Evolutionary conservation across 2,113 vertebrate genomes (phyloP), one percentile per base, ranked within the genome.

Genomic region (Orycteropus afer): DNA sequence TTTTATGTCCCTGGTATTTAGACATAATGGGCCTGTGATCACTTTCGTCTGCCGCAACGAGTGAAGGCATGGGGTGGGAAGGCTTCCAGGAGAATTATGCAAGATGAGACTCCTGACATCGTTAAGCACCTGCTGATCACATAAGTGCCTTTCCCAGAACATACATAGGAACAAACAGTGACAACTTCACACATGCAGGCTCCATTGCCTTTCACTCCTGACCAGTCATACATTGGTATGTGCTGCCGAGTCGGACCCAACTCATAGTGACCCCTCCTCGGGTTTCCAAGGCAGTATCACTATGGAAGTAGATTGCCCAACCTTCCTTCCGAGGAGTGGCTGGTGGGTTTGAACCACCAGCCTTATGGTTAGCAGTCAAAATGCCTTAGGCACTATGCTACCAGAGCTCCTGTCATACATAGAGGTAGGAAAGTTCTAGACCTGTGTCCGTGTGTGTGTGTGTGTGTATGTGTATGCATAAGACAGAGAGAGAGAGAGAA

Each of bases 1-100:
- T 47, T 91, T 79, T 90, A 32, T 15, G 17, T 86, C 55, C 95
- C 78, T 49, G 61, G 83, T 82, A 32, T 81, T 65, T 76, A 93
- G 87, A 74, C 40, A 34, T 77, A 77, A 82, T 42, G 87, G 76
- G 59, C 84, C 91, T 59, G 76, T 13, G 89, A 91, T 86, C 25
- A 51, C 73, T 80, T 69, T 81, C 34, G 27, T 25, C 59, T 78
- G 81, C 55, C 0, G 4, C 85, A 91, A 49, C 55, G 34, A 32
- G 5, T 69, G 37, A 74, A 71, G 71, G 80, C 17, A 18, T 15
- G 53, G 37, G n/a, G 4, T 2, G 1, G 29, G 76, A 42, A 10
- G 93, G 73, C 45, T 53, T 47, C 91, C 51, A 20, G 89, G 86
- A 59, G 49, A 53, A n/a, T 49, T 51, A 14, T n/a, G 67, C 47